These are phyloP conservation scores for Penaeus vannamei DNA, from an alignment of 1,140 invertebrate genomes.

Conservation along the genomic window DNA sequence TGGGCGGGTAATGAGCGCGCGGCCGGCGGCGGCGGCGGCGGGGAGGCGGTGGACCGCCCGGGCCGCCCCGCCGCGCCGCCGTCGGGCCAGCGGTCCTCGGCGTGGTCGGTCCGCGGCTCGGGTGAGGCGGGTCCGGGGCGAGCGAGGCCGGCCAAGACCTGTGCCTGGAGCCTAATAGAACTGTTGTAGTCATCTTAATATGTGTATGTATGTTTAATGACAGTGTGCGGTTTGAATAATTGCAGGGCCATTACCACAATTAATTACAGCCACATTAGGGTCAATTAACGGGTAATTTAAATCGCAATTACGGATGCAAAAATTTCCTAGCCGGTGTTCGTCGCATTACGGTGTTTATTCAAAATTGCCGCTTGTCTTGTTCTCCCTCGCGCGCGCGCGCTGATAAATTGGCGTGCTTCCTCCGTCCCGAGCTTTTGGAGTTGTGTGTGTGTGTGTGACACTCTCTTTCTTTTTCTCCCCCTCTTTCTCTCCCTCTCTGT, in stretches of 20 bases:
- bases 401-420: conserved; percentile 22
- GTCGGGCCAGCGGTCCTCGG: too few species aligned
- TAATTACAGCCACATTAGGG: conserved; percentile 58
- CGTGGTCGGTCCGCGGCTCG: too few species aligned
- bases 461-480: background rate
- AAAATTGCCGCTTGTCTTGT: conserved; percentile 54
- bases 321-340: conserved; percentile 47
- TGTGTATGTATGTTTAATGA: conserved; percentile 46
- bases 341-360: conserved; percentile 47
- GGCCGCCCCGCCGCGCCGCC: too few species aligned
- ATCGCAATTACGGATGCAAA: conserved; percentile 55
- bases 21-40: too few species aligned
- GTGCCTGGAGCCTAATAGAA: conserved; percentile 45
- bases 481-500: background rate
- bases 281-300: conserved; percentile 56
- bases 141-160: background rate
- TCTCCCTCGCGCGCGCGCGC: conserved; percentile 11
- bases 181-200: conserved; percentile 43
- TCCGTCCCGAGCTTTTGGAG: background rate
- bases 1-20: too few species aligned
- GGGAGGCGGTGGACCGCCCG: too few species aligned
- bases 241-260: conserved; percentile 56
- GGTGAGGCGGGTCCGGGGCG: too few species aligned
- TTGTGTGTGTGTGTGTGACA: background rate
- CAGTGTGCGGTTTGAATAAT: conserved; percentile 53